These are phyloP conservation scores for Sminthurinus aureus DNA, from an alignment of 2,888 invertebrate species.

Conservation along the genomic window DNA sequence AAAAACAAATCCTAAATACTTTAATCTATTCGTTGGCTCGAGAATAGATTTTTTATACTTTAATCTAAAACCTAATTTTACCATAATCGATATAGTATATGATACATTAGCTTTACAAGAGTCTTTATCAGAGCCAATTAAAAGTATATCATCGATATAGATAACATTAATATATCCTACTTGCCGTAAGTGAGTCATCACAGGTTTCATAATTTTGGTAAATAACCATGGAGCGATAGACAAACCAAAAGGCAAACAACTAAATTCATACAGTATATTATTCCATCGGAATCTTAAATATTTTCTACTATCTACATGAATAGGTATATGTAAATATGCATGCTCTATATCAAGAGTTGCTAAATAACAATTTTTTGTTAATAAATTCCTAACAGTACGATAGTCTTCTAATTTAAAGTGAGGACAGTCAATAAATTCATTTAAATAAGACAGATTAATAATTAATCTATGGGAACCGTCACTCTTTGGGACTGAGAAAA, in stretches of 20 bases:
- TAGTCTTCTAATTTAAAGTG: constrained; percentile 47
- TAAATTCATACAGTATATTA: neutral
- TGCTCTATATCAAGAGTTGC: neutral
- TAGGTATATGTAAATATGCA: neutral
- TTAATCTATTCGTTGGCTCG: neutral
- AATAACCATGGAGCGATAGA: neutral
- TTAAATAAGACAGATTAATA: constrained; percentile 42
- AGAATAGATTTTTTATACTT: neutral
- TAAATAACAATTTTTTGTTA: neutral
- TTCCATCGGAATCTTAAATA: neutral
- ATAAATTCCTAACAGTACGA: constrained; percentile 29
- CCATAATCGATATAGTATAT: too few species aligned
- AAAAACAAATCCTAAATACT: constrained; percentile 35
- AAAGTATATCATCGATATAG: constrained; percentile 4
- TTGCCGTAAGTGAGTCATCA: neutral
- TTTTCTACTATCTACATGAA: neutral
- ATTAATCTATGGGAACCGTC: constrained; percentile 35
- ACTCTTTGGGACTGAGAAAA: constrained; percentile 42
- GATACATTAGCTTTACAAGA: too few species aligned
- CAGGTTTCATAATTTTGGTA: constrained; percentile 6
- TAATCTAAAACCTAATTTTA: too few species aligned
- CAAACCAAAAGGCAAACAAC: constrained; percentile 2
- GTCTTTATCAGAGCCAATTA: too few species aligned
- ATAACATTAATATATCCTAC: neutral
- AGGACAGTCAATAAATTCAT: constrained; percentile 28